Conservation (phyloP, 1,140 invertebrate genomes). For the Tigriopus japonicus region DNA sequence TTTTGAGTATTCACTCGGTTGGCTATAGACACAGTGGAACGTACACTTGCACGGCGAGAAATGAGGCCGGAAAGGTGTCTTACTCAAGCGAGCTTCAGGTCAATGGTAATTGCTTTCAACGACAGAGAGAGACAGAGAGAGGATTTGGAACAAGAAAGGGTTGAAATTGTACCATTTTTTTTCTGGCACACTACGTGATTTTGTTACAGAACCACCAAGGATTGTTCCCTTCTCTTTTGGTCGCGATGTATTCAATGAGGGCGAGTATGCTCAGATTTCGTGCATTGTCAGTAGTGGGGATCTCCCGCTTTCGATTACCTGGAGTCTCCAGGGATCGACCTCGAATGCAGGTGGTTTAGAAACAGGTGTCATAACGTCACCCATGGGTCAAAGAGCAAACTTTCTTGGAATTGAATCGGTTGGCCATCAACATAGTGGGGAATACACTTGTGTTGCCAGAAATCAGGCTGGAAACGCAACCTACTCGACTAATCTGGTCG, state of each 20-base stretch:
- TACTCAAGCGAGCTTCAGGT: conserved; percentile 22
- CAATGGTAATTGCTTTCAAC: conserved; percentile 16
- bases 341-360: not conserved
- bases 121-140: not conserved
- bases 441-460: conserved; percentile 49
- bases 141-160: conserved; percentile 10
- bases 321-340: conserved; percentile 9
- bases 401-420: conserved; percentile 37
- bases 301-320: conserved; percentile 17
- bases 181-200: not conserved
- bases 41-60: conserved; percentile 22
- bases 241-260: conserved; percentile 46
- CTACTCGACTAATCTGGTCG: conserved; percentile 40
- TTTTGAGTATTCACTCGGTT: conserved; percentile 19
- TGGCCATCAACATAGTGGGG: conserved; percentile 20
- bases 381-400: conserved; percentile 13
- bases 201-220: not conserved
- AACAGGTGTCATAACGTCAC: not conserved
- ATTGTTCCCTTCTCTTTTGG: conserved; percentile 33
- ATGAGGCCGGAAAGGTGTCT: conserved; percentile 21
- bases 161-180: not conserved
- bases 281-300: conserved; percentile 19
- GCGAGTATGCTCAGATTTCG: conserved; percentile 33
- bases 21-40: conserved; percentile 21
- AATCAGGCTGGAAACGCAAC: conserved; percentile 41